phyloP scores from a whole-genome alignment of 2,888 invertebrate genomes.

The Petrolisthes manimaculis region DNA sequence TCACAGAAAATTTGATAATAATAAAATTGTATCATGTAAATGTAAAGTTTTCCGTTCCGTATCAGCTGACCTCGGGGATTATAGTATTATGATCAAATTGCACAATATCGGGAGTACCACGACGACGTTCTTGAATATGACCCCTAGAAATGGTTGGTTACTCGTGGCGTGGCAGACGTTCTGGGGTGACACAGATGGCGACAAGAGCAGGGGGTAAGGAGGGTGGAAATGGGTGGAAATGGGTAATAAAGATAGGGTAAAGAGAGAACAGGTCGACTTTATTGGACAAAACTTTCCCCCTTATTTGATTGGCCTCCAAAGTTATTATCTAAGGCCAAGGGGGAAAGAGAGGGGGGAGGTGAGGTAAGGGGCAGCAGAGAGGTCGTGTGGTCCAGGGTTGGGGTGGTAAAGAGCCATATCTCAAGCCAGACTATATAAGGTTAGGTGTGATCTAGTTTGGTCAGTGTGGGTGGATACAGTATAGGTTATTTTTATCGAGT shows the following conservation, averaged over 20 bases:
- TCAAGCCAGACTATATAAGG: too few species aligned
- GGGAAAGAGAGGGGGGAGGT: background rate
- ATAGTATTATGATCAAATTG: too few species aligned
- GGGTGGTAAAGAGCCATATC: too few species aligned
- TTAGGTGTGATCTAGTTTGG: too few species aligned
- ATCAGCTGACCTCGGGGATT: too few species aligned
- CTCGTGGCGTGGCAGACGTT: background rate
- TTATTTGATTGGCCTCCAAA: background rate
- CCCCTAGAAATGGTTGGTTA: background rate
- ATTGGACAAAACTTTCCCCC: background rate
- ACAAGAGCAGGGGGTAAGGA: background rate
- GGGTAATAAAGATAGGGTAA: constrained; percentile 1
- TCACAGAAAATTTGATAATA: too few species aligned
- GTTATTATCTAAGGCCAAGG: background rate
- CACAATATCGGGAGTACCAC: too few species aligned
- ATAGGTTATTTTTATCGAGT: too few species aligned
- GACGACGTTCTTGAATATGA: too few species aligned
- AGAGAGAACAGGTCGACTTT: constrained; percentile 4
- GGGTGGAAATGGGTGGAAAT: background rate
- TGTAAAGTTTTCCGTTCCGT: too few species aligned
- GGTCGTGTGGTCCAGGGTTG: background rate
- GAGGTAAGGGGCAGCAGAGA: background rate
- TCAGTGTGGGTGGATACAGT: too few species aligned
- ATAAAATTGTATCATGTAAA: too few species aligned
- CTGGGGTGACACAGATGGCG: background rate